Base-by-base conservation (phyloP, 1,140 invertebrate genomes). In the Acromyrmex heyeri region DNA sequence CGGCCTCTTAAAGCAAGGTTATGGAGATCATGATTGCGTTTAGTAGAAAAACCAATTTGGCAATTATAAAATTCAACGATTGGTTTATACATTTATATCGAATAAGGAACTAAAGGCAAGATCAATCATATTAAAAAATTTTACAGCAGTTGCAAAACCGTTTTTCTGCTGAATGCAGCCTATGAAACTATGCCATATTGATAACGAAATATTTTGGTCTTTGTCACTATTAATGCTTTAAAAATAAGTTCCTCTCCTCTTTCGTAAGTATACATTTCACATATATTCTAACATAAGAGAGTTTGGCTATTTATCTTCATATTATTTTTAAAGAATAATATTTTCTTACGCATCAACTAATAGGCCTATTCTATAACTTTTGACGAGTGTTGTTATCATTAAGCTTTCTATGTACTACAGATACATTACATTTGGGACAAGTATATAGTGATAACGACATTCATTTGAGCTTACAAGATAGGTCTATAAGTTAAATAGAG, bases 301-400 rank as follows among this genome's bases (percentile, higher is more conserved):
- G 12, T 62, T 62, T 75, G 78, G 50, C 64, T 34, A 27, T 38
- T 59, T 44, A n/a, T 64, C 16, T 64, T 78, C 5, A 10, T 14
- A 4, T 21, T 69, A 55, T 38, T 18, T 79, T 69, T 12, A 67
- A 21, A 16, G 2, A 59, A 72, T 14, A 34, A 10, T 27, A 57
- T 70, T 44, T 24, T 59, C 12, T 27, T 73, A 34, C 5, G 8
- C 18, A 48, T 61, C 8, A 4, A 12, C 8, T 21, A 18, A 50
- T 14, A 57, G 55, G 2, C n/a, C 55, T 57, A 57, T 21, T 12
- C 55, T n/a, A 7, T 8, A 21, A 57, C 55, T 57, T 8, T 21
- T 21, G 14, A 57, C 1, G n/a, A 50, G 48, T 14, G 14, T 50
- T 5, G 14, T 50, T 50, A 8, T 48, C 48, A 48, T 50, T 50